Conservation (phyloP, 2,888 invertebrate genomes). For the Azorinus chamasolen region DNA sequence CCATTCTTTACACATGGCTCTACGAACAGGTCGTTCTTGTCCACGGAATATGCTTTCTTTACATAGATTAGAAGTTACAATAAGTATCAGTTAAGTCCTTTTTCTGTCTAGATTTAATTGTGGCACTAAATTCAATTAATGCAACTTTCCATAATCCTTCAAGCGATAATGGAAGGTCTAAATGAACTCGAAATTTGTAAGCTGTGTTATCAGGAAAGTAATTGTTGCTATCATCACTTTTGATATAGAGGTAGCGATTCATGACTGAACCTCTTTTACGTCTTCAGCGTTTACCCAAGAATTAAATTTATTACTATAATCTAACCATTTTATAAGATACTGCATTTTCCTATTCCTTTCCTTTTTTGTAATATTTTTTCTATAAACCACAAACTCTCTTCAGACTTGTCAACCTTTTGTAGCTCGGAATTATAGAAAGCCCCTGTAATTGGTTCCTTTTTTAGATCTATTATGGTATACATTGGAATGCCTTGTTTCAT, state of each 20-base stretch:
- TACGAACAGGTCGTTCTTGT: conserved; percentile 23
- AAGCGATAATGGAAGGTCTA: conserved; percentile 34
- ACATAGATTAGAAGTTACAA: conserved; percentile 40
- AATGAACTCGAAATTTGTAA: conserved; percentile 40
- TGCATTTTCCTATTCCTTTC: conserved; percentile 38
- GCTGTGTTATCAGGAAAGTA: conserved; percentile 37
- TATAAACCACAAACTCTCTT: conserved; percentile 50
- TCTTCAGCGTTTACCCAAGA: conserved; percentile 38
- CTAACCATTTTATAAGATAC: conserved; percentile 41
- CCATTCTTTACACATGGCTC: conserved; percentile 40
- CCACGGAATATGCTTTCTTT: conserved; percentile 49
- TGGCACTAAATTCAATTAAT: conserved; percentile 34
- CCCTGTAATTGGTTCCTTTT: conserved; percentile 26
- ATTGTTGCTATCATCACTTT: conserved; percentile 32
- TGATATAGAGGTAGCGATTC: conserved; percentile 39
- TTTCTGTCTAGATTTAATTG: conserved; percentile 10
- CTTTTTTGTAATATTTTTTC: conserved; percentile 42
- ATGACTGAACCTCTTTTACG: conserved; percentile 35
- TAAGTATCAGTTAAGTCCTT: conserved; percentile 21
- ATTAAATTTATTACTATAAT: conserved; percentile 34
- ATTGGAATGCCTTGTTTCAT: conserved; percentile 45
- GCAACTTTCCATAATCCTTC: conserved; percentile 53
- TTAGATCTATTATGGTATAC: conserved; percentile 43
- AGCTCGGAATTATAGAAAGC: conserved; percentile 39
- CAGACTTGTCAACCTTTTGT: conserved; percentile 32